Evolutionary conservation across 35 echinoderm and acorn worm species (phyloP).

Genomic region (Chiridota heheva): DNA sequence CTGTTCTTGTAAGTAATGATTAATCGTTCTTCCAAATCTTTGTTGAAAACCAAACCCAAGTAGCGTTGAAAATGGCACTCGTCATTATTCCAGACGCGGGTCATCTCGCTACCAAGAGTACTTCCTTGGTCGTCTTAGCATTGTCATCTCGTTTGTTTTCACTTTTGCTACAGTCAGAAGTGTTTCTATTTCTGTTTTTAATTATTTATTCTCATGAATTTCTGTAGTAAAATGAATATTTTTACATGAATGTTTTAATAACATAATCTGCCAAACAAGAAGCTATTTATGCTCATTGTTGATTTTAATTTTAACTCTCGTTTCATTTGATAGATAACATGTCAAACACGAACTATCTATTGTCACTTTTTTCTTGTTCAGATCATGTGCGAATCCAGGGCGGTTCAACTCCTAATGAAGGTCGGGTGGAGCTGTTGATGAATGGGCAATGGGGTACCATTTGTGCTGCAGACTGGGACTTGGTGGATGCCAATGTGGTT

Average conservation of each 20-base stretch:
- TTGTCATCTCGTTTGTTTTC: too few species aligned
- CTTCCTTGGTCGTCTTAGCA: too few species aligned
- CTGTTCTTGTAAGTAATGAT: background rate
- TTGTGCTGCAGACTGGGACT: background rate
- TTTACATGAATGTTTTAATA: background rate
- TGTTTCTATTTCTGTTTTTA: background rate
- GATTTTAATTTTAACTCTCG: background rate
- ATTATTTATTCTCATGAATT: background rate
- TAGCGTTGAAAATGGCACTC: background rate
- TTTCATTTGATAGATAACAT: too few species aligned
- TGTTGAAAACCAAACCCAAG: background rate
- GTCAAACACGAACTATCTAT: too few species aligned
- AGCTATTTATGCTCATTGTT: background rate
- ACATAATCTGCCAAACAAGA: background rate
- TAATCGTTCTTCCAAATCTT: background rate
- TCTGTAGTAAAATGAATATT: background rate
- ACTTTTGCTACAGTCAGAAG: too few species aligned
- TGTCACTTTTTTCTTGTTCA: background rate
- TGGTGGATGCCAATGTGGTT: background rate
- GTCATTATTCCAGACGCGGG: too few species aligned
- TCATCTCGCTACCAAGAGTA: too few species aligned
- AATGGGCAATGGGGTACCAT: conserved; percentile 23
- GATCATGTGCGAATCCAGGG: background rate
- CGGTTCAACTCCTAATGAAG: background rate
- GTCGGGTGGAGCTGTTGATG: conserved; percentile 16